A percentile compares a stretch with the other conserved stretches of the same genome.
These are phyloP conservation scores for Rhingia rostrata DNA, from an alignment of 2,888 invertebrate genomes.

Conservation along the genomic window DNA sequence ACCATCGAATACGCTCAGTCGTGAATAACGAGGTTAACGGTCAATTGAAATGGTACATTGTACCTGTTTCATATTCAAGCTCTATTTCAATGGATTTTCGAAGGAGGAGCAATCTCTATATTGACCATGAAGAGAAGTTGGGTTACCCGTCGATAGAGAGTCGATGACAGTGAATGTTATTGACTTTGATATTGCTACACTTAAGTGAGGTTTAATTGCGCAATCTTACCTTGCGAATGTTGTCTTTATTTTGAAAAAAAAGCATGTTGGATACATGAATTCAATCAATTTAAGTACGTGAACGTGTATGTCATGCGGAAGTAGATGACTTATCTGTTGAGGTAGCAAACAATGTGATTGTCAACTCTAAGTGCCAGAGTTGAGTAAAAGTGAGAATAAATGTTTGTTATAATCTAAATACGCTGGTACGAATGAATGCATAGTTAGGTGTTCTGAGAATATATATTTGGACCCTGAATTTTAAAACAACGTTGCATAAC, in stretches of 20 bases:
- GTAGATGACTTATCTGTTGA: neutral
- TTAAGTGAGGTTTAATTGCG: neutral
- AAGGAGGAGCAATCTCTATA: neutral
- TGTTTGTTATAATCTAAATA: no score
- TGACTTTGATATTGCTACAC: slow-evolving; percentile 11
- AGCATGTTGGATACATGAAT: neutral
- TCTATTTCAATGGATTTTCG: slow-evolving; percentile 23
- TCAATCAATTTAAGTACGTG: neutral
- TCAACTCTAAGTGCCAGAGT: no score
- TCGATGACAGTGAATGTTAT: slow-evolving; percentile 5
- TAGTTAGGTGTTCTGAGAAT: no score
- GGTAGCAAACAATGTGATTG: neutral
- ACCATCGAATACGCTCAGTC: slow-evolving; percentile 7
- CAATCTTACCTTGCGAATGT: slow-evolving; percentile 12
- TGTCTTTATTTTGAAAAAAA: neutral
- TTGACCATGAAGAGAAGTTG: no score
- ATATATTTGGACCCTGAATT: no score
- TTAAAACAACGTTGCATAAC: no score
- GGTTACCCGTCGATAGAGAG: no score
- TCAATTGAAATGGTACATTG: slow-evolving; percentile 30
- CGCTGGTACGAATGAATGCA: no score
- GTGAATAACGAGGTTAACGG: slow-evolving; percentile 32
- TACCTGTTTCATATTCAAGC: slow-evolving; percentile 2
- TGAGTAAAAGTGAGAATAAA: no score
- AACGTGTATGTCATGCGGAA: neutral